Percentiles rank a stretch among this genome's conserved stretches.
Conservation (phyloP, 2,888 invertebrate genomes). For the Latheticus oryzae region DNA sequence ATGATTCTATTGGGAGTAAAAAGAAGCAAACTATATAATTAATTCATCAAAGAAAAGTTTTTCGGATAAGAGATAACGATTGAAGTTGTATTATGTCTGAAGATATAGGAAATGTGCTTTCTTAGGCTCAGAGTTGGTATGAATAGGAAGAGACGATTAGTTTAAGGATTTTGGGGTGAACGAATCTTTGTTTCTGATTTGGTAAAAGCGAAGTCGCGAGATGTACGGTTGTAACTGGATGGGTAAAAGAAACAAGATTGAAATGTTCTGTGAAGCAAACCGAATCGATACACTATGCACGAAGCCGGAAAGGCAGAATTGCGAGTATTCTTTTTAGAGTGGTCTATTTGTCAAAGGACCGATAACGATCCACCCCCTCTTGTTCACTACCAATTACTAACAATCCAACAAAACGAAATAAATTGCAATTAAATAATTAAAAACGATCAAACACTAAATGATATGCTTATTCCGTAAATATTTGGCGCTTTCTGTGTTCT, state of each 20-base stretch:
- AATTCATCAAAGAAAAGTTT: slow-evolving; percentile 28
- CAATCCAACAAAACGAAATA: slow-evolving; percentile 38
- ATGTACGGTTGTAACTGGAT: slow-evolving; percentile 39
- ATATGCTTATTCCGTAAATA: slow-evolving; percentile 30
- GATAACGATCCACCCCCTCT: slow-evolving; percentile 48
- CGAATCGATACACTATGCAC: slow-evolving; percentile 55
- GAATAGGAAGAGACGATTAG: slow-evolving; percentile 39
- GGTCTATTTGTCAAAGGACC: slow-evolving; percentile 54
- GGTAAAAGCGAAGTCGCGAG: slow-evolving; percentile 37
- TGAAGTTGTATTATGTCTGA: slow-evolving; percentile 18
- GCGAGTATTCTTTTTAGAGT: slow-evolving; percentile 53
- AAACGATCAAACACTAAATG: slow-evolving; percentile 2
- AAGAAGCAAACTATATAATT: slow-evolving; percentile 26
- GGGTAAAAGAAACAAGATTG: slow-evolving; percentile 52
- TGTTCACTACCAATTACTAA: slow-evolving; percentile 46
- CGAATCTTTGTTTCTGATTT: slow-evolving; percentile 41
- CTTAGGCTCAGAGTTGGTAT: slow-evolving; percentile 19
- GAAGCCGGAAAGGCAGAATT: slow-evolving; percentile 51
- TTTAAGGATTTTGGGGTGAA: slow-evolving; percentile 40
- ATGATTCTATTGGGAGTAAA: slow-evolving; percentile 8
- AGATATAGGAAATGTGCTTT: slow-evolving; percentile 27
- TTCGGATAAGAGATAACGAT: slow-evolving; percentile 11
- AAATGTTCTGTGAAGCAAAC: slow-evolving; percentile 56
- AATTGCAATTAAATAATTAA: slow-evolving; percentile 27
- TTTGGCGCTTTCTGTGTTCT: slow-evolving; percentile 24